Conservation (phyloP, 2,888 invertebrate species). For the Colletes collaris region DNA sequence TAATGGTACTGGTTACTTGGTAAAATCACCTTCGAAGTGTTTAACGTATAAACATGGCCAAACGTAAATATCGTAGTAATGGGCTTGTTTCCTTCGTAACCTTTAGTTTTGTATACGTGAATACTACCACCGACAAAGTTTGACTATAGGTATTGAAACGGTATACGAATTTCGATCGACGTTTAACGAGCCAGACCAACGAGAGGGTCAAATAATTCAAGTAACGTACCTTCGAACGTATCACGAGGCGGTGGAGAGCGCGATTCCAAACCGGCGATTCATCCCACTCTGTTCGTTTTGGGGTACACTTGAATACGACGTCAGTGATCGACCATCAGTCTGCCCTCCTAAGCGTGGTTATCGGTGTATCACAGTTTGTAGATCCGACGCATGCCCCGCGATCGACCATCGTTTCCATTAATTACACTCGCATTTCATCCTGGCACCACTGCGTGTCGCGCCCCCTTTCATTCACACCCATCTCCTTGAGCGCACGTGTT, state of each 20-base stretch:
- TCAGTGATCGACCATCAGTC: conserved; percentile 49
- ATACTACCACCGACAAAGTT: too few species aligned
- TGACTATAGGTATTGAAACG: too few species aligned
- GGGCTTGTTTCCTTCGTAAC: too few species aligned
- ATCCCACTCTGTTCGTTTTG: conserved; percentile 32
- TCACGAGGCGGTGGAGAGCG: conserved; percentile 45
- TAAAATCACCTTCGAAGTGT: too few species aligned
- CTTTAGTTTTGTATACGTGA: too few species aligned
- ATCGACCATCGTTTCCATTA: conserved; percentile 63
- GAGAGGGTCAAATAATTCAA: not conserved
- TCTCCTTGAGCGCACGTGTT: conserved; percentile 64
- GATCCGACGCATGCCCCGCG: conserved; percentile 56
- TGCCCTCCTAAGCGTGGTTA: conserved; percentile 27
- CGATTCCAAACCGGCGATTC: conserved; percentile 41
- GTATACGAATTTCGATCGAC: not conserved
- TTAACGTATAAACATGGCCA: too few species aligned
- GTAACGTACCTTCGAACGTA: conserved; percentile 47
- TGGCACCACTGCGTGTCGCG: conserved; percentile 52
- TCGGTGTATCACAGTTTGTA: conserved; percentile 65
- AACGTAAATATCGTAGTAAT: too few species aligned
- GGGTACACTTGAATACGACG: conserved; percentile 36
- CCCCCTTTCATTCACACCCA: conserved; percentile 64
- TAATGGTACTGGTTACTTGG: too few species aligned
- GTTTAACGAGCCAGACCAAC: too few species aligned
- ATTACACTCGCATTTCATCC: conserved; percentile 62